Base-by-base conservation (phyloP, 2,888 invertebrate genomes). In the Nephrotoma flavescens region DNA sequence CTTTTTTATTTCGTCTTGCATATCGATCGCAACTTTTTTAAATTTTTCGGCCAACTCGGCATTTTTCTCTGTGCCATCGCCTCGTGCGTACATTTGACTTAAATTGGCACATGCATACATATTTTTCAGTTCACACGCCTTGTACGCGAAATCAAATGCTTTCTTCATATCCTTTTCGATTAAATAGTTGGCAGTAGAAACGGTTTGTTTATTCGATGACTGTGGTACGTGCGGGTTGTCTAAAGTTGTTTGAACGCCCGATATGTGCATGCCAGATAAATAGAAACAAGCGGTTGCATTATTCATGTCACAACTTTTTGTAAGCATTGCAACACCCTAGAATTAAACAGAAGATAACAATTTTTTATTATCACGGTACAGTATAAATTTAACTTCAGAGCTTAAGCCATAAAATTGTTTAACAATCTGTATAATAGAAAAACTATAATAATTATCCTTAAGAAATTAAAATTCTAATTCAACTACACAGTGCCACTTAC, bases 31-130 rank as follows among this genome's bases (percentile, higher is more conserved):
- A 88, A 94, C 92, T 88, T 94, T 92, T 90, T 95, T 96, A 90
- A 94, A 97, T 88, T 94, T 93, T 87, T 96, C 94, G 0, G 96
- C 95, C 89, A 96, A 92, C 87, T 94, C 93, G 86, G 92, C 90
- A 91, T 96, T 94, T 90, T 96, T 94, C 86, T 94, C 94, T 0
- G 95, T 95, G 1, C 98, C 98, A 88, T 98, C 96, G 12, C 97
- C 97, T 90, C 94, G 94, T 45, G 93, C 93, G 90, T 96, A 96
- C 96, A 97, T 97, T 91, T 96, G 94, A 89, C 97, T 95, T 0
- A 98, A 92, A 92, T 98, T 98, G 0, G 96, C 95, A 92, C 99
- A 99, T 0, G 97, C 96, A 90, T 95, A 96, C 90, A 97, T 94
- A 90, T 97, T 96, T 0, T 96, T 96, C 0, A 95, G 91, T 88